These are phyloP conservation scores for Origma solitaria DNA, from an alignment of 2,113 vertebrate species.

Conservation along the genomic window DNA sequence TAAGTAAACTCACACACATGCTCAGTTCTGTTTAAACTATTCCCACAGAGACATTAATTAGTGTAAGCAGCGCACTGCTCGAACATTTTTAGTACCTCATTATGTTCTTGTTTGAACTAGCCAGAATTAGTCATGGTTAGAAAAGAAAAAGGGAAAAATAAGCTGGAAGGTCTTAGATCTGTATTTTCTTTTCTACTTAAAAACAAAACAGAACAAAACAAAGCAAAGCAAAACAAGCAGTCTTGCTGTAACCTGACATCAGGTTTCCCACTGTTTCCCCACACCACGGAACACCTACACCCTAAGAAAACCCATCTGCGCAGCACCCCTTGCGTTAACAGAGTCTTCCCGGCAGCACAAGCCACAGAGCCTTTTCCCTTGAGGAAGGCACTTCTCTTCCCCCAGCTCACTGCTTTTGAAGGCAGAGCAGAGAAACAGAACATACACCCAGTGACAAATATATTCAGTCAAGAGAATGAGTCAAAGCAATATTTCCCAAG, in stretches of 20 bases:
- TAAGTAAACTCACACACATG: background rate
- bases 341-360: background rate
- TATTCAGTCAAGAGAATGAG: background rate
- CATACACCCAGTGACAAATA: background rate
- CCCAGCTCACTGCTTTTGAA: background rate
- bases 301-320: background rate
- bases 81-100: background rate
- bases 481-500: background rate
- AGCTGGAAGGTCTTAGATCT: background rate
- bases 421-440: background rate
- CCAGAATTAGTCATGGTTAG: background rate
- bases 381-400: background rate
- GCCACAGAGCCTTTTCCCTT: background rate
- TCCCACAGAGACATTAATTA: background rate
- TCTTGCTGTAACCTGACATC: background rate
- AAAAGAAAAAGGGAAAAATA: background rate
- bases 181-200: background rate
- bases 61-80: background rate
- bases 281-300: background rate
- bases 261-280: background rate
- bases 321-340: background rate
- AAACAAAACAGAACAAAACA: background rate
- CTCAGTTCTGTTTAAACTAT: background rate
- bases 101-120: constrained; percentile 8
- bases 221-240: background rate